Base-by-base conservation (phyloP, 2,888 invertebrate species). In the Drosophila mimetica region DNA sequence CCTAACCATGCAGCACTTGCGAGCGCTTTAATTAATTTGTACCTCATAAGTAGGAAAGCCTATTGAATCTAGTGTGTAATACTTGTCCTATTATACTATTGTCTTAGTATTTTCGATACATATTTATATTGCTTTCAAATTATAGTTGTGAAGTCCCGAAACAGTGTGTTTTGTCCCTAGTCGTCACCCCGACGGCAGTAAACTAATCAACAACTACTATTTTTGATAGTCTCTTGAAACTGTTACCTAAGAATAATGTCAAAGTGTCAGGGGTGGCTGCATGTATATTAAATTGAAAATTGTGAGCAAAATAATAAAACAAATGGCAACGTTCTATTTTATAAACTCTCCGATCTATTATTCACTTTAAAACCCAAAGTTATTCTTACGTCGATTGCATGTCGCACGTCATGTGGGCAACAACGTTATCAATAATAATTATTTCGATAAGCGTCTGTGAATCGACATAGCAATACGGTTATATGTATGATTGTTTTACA, bases 221-320 rank as follows among this genome's bases (percentile, higher is more conserved):
- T 84, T 83, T 77, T 80, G 65, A 79, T 79, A 83, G 57, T 55
- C 71, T 73, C 70, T 73, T 71, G 67, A 53, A 65, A 50, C 59
- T 65, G 46, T 47, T 41, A 48, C 58, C 51, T 64, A 61, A 69
- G 52, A 74, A 41, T 57, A 39, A 37, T 55, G 46, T 54, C 8
- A 65, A 53, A 34, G 8, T 42, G 44, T 14, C 53, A 1, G 25
- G 34, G 16, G 46, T n/a, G 22, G 20, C 44, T 16, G 54, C 54
- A 16, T 36, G 14, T 36, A 55, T 16, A 6, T n/a, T 32, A 57
- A 25, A 34, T 9, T 22, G 28, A 32, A 42, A 61, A n/a, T 41
- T 60, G 13, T 25, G 1, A 48, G 20, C 13, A 25, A 42, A 20
- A 41, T 20, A 34, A 48, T 46, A 16, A 13, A 46, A 16, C 14